phyloP scores from a whole-genome alignment of 2,113 vertebrate species.

The Dasypus novemcinctus region DNA sequence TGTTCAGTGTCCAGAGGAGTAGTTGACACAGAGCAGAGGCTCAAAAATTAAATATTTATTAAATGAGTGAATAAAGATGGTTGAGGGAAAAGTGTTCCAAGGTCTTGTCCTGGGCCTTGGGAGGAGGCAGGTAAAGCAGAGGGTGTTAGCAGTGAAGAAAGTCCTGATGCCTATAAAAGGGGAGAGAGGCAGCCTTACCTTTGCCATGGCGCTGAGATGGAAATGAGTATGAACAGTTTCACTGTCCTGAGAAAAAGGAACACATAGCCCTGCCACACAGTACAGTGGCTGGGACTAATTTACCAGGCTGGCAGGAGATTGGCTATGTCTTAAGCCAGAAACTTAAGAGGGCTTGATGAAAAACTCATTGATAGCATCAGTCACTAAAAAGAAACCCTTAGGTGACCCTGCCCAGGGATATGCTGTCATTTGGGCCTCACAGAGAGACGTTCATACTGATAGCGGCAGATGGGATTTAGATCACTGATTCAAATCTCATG shows the following conservation, averaged over 20 bases:
- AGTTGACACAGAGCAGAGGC: background rate
- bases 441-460: background rate
- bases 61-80: background rate
- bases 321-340: background rate
- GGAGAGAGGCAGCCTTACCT: background rate
- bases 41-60: slow-evolving; percentile 27
- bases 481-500: background rate
- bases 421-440: background rate
- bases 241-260: background rate
- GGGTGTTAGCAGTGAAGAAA: background rate
- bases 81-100: background rate
- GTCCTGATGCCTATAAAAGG: no score
- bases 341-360: no score
- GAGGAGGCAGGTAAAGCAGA: background rate
- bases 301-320: background rate
- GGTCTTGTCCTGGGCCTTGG: background rate
- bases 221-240: background rate
- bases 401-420: background rate
- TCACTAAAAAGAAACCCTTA: background rate
- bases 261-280: background rate
- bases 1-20: background rate
- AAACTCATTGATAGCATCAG: background rate
- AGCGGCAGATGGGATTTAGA: background rate
- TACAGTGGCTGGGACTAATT: background rate
- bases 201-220: background rate